Base-by-base conservation (phyloP, 2,797 vertebrate species). In the Alexandromys oeconomus region DNA sequence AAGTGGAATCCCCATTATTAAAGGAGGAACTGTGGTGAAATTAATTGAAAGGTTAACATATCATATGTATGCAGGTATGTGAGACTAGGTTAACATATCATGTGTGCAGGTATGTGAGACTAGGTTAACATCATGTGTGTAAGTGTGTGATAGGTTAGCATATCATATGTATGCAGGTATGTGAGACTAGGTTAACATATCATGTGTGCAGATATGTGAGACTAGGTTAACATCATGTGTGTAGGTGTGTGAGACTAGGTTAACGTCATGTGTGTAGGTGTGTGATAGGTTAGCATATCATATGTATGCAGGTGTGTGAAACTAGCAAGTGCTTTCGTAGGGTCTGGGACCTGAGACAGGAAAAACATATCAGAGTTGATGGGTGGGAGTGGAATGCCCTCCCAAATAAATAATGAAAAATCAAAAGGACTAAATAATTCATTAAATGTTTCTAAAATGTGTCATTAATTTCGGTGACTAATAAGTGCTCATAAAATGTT, bases 61-160 rank as follows among this genome's bases (percentile, higher is more conserved):
- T 98, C 99, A 99, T 69, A 99, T 99, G 99, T 99, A 99, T 97
- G 99, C 99, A 98, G 99, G 99, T 99, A 98, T 81, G 97, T 97
- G 88, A 94, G 57, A 71, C 48, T 92, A n/a, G n/a, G 21, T 59
- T 59, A 59, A 59, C 57, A 59, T 57, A 57, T 57, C 54, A 57
- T 21, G 1, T 57, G 2, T 57, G 57, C 57, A 57, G 57, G 17
- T 57, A 0, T 57, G 54, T 57, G 54, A 57, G 0, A 6, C 54
- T 57, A 21, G 54, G 19, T 57, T 57, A 57, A 57, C 57, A 57
- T 57, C 6, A 6, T 57, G 57, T 57, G 6, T 57, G 19, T 19
- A 57, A 19, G 57, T 57, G 5, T 57, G 19, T 57, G 57, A 57
- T 57, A 21, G 57, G 57, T 57, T 57, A 57, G 21, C 57, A 57